Evolutionary conservation across 2,888 invertebrate genomes (phyloP), one percentile per base, ranked within the genome.

Genomic region (Caenorhabditis afra): DNA sequence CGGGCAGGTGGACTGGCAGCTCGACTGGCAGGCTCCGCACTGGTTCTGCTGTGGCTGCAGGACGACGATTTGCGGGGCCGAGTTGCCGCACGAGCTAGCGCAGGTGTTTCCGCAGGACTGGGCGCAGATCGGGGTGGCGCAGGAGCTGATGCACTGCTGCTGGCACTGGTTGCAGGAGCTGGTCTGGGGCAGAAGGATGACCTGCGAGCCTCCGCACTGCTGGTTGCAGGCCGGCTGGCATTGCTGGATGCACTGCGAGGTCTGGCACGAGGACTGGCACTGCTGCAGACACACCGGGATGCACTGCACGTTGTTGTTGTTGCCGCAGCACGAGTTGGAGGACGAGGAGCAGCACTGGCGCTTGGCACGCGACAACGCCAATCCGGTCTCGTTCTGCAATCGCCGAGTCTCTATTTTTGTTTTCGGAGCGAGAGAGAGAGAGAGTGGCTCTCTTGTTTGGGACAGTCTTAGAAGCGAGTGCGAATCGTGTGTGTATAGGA

Each of bases 121-220:
- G 20, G 65, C 71, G 66, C 85, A 85, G 81, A 70, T 52, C 44
- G 81, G 76, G 55, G 83, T 81, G 55, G 82, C 64, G 59, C 85
- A 86, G 1, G 80, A 74, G 57, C 62, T 62, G 45, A 64, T 50
- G 76, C 85, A 86, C 29, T 68, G 64, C 41, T 73, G 70, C 71
- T 84, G 84, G 73, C 85, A 85, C 66, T 84, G 82, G 74, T 85
- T 85, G 80, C 85, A 85, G 47, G 66, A 79, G 78, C 20, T 71
- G 52, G 77, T 62, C 23, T 77, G 83, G 57, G 76, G 81, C 18
- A 78, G 58, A n/a, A 73, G 75, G 67, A 81, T 79, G 47, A 81
- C 70, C 41, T 78, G 77, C 39, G 53, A 50, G 20, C 77, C 81
- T 3, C 81, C 84, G 71, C 84, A 84, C 68, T 84, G 84, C 52